Percentiles rank a stretch among this genome's conserved stretches.
Conservation (phyloP, 2,113 vertebrate genomes). For the Perognathus longimembris region DNA sequence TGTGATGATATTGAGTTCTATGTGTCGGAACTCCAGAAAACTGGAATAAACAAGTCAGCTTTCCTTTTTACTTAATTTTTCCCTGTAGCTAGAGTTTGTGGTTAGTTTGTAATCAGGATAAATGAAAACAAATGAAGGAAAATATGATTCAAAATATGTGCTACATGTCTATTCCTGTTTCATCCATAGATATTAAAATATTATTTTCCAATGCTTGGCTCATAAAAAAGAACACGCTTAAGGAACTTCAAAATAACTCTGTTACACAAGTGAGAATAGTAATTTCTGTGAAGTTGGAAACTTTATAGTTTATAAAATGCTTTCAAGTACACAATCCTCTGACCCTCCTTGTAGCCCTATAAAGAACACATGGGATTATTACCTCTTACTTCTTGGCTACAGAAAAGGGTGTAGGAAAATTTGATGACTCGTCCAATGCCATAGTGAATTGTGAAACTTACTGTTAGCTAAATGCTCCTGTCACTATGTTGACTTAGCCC, state of each 20-base stretch:
- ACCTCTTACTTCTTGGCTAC: not conserved
- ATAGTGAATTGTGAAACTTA: not conserved
- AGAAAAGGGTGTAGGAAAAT: not conserved
- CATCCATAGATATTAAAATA: constrained; percentile 58
- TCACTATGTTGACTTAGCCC: not conserved
- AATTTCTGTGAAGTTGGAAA: constrained; percentile 4
- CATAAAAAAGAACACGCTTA: constrained; percentile 14
- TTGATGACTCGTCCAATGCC: not conserved
- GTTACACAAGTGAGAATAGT: not conserved
- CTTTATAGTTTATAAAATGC: constrained; percentile 43
- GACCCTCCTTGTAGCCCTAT: not conserved
- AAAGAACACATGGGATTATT: not conserved
- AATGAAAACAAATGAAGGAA: constrained; percentile 63
- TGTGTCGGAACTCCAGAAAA: constrained; percentile 22
- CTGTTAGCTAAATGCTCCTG: not conserved
- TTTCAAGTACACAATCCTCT: not conserved
- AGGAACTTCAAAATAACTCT: constrained; percentile 37
- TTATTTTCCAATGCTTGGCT: constrained; percentile 37
- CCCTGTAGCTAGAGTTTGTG: not conserved
- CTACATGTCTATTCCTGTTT: constrained; percentile 50
- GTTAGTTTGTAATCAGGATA: constrained; percentile 45
- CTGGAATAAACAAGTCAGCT: constrained; percentile 28
- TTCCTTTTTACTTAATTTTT: constrained; percentile 58
- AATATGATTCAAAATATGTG: constrained; percentile 58
- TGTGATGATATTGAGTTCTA: constrained; percentile 9